Percentiles rank a stretch among this genome's conserved stretches.
These are phyloP conservation scores for Bombus waltoni DNA, from an alignment of 1,140 invertebrate genomes.

Conservation along the genomic window DNA sequence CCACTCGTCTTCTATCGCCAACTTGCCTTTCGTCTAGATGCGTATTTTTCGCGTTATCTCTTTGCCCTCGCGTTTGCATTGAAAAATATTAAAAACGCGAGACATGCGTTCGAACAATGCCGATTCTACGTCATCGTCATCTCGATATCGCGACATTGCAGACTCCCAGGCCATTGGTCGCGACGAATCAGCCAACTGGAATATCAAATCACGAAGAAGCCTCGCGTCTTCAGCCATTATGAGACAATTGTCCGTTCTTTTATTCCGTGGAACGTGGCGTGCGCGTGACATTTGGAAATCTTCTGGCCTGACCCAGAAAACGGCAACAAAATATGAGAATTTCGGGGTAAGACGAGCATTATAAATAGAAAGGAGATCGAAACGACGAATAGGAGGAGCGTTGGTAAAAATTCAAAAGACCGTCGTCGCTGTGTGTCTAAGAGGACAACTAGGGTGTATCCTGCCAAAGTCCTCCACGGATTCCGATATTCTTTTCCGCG, in stretches of 20 bases:
- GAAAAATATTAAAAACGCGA: too few species aligned
- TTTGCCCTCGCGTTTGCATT: too few species aligned
- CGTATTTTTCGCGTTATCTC: background rate
- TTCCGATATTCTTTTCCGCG: conserved; percentile 43
- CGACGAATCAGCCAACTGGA: background rate
- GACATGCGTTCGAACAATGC: too few species aligned
- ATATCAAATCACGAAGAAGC: background rate
- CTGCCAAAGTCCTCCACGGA: conserved; percentile 1
- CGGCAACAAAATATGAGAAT: background rate
- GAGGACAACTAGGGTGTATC: conserved; percentile 11
- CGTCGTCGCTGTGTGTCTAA: background rate
- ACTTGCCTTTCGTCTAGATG: too few species aligned
- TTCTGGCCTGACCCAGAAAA: background rate
- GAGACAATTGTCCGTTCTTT: background rate
- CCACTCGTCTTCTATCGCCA: background rate
- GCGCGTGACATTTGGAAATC: background rate
- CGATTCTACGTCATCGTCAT: background rate
- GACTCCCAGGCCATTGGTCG: background rate
- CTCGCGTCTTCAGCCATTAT: background rate
- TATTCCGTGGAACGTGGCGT: background rate
- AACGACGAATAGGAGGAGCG: background rate
- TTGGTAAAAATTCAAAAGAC: background rate
- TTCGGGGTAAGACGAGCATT: background rate
- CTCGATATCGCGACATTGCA: background rate
- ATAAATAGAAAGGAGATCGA: background rate